Base-by-base conservation (phyloP, 2,113 vertebrate genomes). In the Nanorana parkeri region DNA sequence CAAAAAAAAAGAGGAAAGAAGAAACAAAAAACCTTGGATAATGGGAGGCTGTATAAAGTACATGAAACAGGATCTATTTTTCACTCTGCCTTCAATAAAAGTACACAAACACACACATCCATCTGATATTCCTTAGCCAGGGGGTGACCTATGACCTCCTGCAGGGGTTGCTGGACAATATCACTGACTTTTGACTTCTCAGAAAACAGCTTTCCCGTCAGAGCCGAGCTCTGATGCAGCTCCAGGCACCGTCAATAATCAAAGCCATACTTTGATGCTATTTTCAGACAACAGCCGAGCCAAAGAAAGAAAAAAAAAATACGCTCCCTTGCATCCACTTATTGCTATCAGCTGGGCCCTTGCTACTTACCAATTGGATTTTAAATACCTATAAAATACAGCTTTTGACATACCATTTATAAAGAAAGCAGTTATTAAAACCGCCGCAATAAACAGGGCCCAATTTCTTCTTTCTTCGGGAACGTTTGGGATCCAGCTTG, bases 181-280 rank as follows among this genome's bases (percentile, higher is more conserved):
- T 81, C 80, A 82, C 61, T 82, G 80, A 81, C 78, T 64, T 81
- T 64, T 81, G 78, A 75, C 80, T 82, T 82, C 71, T 55, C 63
- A 75, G 71, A 75, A 75, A 82, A 67, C 61, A 82, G 63, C 24
- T 75, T 82, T 82, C 80, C 71, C 52, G 63, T 67, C 71, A 65
- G 58, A 54, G 36, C 78, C 58, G 23, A 47, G 56, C 68, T 61
- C 56, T 80, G 51, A 65, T 66, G 71, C 69, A 5, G 80, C 80
- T 82, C 61, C 63, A 75, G 80, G 80, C 80, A 54, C 71, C n/a
- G 28, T 65, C 51, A 24, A 60, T 82, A 82, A 82, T 82, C 63
- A 75, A 75, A 82, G 61, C 69, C 80, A 82, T 23, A 82, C 71
- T 82, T 75, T 82, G 80, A 82, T 82, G 61, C 80, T 82, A 82